A percentile compares a stretch with the other conserved stretches of the same genome.
Conservation (phyloP, 37 sponge, comb jelly and placozoan genomes). For the Aplysina aerophoba region DNA sequence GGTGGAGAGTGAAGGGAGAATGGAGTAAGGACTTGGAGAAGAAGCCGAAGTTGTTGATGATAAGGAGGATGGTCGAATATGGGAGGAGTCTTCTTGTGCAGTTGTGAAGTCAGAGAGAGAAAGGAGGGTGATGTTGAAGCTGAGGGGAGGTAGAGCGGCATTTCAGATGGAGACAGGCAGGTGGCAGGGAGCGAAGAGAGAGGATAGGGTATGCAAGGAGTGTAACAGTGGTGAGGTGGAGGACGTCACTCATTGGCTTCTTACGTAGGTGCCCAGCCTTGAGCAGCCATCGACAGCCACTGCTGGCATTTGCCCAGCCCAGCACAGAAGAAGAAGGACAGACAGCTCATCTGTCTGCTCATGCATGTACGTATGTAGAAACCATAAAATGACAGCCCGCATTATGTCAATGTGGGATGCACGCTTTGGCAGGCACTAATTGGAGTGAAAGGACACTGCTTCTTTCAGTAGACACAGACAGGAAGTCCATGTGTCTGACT, state of each 20-base stretch:
- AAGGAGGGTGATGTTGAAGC: conserved; percentile 31
- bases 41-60: neutral
- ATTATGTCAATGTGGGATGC: too few species aligned
- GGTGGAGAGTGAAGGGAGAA: neutral
- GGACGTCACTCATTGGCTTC: neutral
- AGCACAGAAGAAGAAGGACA: neutral
- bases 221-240: neutral
- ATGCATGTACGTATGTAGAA: too few species aligned
- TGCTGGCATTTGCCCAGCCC: neutral
- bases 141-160: neutral
- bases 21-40: neutral
- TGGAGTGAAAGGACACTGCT: too few species aligned
- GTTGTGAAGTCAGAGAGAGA: neutral
- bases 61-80: neutral
- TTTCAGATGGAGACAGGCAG: neutral
- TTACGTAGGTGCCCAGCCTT: neutral
- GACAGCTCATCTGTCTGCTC: too few species aligned
- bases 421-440: too few species aligned
- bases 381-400: too few species aligned
- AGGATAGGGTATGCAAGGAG: conserved; percentile 4
- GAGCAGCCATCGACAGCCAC: neutral
- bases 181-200: neutral
- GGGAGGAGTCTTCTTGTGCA: conserved; percentile 39
- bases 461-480: too few species aligned
- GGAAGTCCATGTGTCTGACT: too few species aligned